Conservation (phyloP, 2,797 vertebrate species). For the Myotis vivesi region DNA sequence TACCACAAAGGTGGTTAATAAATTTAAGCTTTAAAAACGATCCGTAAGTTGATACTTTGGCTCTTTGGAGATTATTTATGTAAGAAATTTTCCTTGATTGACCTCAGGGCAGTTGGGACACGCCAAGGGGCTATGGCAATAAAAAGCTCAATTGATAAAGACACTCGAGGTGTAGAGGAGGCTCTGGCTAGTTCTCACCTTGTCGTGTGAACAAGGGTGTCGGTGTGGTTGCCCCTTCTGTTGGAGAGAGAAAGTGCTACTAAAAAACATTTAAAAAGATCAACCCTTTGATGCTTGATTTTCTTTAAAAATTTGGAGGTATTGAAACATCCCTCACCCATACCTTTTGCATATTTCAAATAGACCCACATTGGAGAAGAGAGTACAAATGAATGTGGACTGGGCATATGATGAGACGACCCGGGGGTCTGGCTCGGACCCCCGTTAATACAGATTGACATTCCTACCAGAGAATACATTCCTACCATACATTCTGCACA, state of each 20-base stretch:
- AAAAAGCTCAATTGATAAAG: conserved; percentile 51
- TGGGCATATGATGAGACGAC: conserved; percentile 77
- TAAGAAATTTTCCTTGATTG: conserved; percentile 50
- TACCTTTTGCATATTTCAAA: conserved; percentile 84
- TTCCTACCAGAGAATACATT: conserved; percentile 95
- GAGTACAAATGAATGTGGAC: conserved; percentile 68
- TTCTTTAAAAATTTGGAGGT: conserved; percentile 78
- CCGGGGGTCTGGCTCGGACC: conserved; percentile 86
- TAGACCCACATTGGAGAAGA: conserved; percentile 80
- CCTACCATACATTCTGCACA: conserved; percentile 98
- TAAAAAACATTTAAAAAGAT: conserved; percentile 71
- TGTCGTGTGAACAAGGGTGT: conserved; percentile 61
- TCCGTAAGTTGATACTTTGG: conserved; percentile 40
- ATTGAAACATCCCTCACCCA: conserved; percentile 77
- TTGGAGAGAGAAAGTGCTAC: conserved; percentile 63
- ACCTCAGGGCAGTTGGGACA: conserved; percentile 62
- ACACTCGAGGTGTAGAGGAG: conserved; percentile 53
- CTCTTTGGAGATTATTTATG: conserved; percentile 26
- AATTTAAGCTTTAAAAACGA: conserved; percentile 72
- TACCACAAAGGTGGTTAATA: conserved; percentile 66
- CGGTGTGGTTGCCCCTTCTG: conserved; percentile 46
- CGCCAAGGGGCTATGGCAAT: conserved; percentile 59
- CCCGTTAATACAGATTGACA: conserved; percentile 90
- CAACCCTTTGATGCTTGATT: conserved; percentile 71
- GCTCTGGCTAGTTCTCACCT: conserved; percentile 58